Conservation (phyloP, 2,113 vertebrate genomes). For the Morphnarchus princeps region DNA sequence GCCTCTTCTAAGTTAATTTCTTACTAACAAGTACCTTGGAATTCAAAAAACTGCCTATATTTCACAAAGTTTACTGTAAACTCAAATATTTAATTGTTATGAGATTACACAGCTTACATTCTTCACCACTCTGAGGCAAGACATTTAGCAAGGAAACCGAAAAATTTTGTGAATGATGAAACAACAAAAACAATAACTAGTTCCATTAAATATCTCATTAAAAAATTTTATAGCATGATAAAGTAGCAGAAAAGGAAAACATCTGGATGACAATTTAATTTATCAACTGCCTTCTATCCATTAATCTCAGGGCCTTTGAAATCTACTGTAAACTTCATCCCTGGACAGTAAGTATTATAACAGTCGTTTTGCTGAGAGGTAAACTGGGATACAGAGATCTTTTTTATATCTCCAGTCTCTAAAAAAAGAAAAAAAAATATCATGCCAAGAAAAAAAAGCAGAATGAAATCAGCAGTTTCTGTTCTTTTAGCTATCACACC, state of each 20-base stretch:
- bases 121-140: background rate
- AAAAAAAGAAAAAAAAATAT: background rate
- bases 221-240: background rate
- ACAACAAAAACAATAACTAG: slow-evolving; percentile 10
- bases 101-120: slow-evolving; percentile 17
- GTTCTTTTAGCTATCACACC: background rate
- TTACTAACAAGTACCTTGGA: slow-evolving; percentile 43
- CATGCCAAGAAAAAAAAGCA: background rate
- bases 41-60: slow-evolving; percentile 46
- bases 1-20: slow-evolving; percentile 60
- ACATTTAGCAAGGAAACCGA: background rate
- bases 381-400: background rate
- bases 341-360: background rate
- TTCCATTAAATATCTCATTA: slow-evolving; percentile 42
- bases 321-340: background rate
- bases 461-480: background rate
- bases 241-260: slow-evolving; percentile 25
- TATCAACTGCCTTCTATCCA: background rate
- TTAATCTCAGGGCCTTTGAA: background rate
- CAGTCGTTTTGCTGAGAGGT: background rate
- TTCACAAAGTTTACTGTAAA: slow-evolving; percentile 54
- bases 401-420: background rate
- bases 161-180: background rate
- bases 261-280: slow-evolving; percentile 28
- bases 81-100: slow-evolving; percentile 32